Evolutionary conservation across 2,888 invertebrate genomes (phyloP).

Genomic region (Plagiodera versicolora): DNA sequence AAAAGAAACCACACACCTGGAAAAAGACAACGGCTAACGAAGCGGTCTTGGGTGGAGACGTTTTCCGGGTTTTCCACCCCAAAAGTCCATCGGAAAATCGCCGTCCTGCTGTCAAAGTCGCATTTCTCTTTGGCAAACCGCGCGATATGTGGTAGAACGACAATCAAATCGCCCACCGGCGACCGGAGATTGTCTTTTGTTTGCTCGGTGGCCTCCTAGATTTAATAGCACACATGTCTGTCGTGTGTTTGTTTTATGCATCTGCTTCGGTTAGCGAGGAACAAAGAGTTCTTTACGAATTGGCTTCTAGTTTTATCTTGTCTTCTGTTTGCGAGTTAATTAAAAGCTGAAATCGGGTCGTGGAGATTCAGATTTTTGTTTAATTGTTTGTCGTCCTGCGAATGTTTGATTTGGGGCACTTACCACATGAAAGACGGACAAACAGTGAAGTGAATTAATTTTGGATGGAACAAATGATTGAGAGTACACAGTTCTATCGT

Average conservation of each 20-base stretch:
- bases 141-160: slow-evolving; percentile 27
- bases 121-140: slow-evolving; percentile 25
- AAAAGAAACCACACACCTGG: slow-evolving; percentile 27
- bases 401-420: slow-evolving; percentile 4
- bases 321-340: slow-evolving; percentile 15
- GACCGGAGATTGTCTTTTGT: slow-evolving; percentile 53
- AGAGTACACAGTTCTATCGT: too few relatives aligned
- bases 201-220: slow-evolving; percentile 46
- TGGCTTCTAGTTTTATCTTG: slow-evolving; percentile 14
- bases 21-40: slow-evolving; percentile 33
- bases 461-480: too few relatives aligned
- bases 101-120: slow-evolving; percentile 9
- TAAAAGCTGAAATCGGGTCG: slow-evolving; percentile 8
- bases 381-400: neutral
- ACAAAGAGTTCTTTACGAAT: slow-evolving; percentile 25
- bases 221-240: slow-evolving; percentile 45
- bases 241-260: slow-evolving; percentile 45
- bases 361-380: slow-evolving; percentile 9
- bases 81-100: neutral
- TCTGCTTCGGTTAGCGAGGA: slow-evolving; percentile 37
- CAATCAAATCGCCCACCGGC: slow-evolving; percentile 41
- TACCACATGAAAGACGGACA: slow-evolving; percentile 7
- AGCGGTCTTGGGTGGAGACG: slow-evolving; percentile 24
- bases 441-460: slow-evolving; percentile 27
- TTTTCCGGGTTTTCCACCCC: slow-evolving; percentile 7